These are phyloP conservation scores for Heliconius aoede DNA, from an alignment of 2,888 invertebrate species.

Conservation along the genomic window DNA sequence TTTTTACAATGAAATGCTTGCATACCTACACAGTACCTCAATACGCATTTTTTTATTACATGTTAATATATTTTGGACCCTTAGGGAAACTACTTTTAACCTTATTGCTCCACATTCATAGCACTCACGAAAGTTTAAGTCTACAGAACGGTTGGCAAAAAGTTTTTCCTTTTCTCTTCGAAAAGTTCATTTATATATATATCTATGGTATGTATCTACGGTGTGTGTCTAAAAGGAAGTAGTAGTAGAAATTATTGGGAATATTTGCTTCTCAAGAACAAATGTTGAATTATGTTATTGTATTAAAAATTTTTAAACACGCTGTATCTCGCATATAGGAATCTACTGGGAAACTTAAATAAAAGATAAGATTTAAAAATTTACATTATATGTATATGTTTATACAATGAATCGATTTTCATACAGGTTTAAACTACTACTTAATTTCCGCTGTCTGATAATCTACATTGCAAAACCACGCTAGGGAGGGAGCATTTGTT, in stretches of 20 bases:
- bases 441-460: no score
- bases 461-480: no score
- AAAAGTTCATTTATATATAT: conserved; percentile 5
- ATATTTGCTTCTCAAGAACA: neutral
- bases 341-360: no score
- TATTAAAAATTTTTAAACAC: neutral
- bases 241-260: neutral
- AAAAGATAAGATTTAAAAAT: no score
- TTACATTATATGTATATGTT: no score
- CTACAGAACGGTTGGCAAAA: conserved; percentile 12
- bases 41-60: neutral
- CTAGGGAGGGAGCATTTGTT: no score
- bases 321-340: no score
- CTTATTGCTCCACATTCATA: conserved; percentile 10
- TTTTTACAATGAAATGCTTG: neutral
- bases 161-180: conserved; percentile 11
- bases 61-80: conserved; percentile 9
- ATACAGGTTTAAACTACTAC: no score
- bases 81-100: conserved; percentile 7
- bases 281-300: neutral
- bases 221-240: neutral
- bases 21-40: neutral
- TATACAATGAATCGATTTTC: no score
- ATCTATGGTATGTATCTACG: neutral
- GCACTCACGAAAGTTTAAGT: conserved; percentile 15